A percentile compares a stretch with the other conserved stretches of the same genome.
Evolutionary conservation across 2,888 invertebrate genomes (phyloP).

Genomic region (Drosophila basisetae): DNA sequence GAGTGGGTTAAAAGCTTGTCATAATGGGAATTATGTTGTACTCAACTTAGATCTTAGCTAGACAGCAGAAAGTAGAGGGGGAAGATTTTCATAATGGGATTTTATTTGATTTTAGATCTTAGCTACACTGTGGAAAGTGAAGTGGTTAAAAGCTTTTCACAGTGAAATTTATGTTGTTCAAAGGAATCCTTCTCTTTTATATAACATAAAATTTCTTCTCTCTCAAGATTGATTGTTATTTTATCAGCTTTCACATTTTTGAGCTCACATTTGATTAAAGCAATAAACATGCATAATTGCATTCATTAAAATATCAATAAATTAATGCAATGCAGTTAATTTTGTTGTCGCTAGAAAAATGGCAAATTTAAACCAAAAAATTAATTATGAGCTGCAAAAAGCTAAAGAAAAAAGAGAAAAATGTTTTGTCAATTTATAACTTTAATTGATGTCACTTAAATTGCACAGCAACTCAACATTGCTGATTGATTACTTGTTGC

Average conservation of each 20-base stretch:
- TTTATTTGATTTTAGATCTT: neutral
- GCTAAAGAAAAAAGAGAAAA: neutral
- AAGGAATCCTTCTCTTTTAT: neutral
- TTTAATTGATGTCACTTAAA: conserved; percentile 28
- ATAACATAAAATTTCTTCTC: neutral
- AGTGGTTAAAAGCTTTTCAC: too few species aligned
- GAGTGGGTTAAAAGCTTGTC: neutral
- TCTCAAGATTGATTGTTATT: neutral
- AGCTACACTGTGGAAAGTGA: neutral
- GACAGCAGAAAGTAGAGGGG: neutral
- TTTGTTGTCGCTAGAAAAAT: neutral
- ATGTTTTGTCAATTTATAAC: conserved; percentile 11
- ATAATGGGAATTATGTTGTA: neutral
- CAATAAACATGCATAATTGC: neutral
- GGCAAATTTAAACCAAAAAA: conserved; percentile 2
- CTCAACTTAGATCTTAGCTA: neutral
- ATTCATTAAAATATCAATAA: neutral
- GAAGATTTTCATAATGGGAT: neutral
- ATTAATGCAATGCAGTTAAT: neutral
- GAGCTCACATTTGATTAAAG: neutral
- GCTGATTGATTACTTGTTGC: conserved; percentile 1
- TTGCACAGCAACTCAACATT: neutral
- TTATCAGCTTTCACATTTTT: neutral
- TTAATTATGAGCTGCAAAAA: neutral
- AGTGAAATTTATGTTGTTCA: too few species aligned